A percentile compares a stretch with the other conserved stretches of the same genome.
phyloP scores from a whole-genome alignment of 2,113 vertebrate genomes.

The Coracopsis vasa region DNA sequence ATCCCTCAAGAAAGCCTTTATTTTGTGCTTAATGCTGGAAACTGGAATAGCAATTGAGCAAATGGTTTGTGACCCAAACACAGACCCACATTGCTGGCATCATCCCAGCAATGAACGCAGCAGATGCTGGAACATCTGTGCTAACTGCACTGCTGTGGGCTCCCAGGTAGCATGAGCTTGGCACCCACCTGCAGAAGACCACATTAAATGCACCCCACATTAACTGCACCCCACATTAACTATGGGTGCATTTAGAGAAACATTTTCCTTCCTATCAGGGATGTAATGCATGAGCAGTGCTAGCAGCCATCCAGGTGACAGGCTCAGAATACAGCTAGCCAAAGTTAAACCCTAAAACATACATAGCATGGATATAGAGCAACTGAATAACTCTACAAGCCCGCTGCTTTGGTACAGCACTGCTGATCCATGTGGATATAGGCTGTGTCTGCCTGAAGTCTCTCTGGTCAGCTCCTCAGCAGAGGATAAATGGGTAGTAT shows the following conservation, averaged over 20 bases:
- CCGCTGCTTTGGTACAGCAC: neutral
- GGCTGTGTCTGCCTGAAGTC: neutral
- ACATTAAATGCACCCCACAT: neutral
- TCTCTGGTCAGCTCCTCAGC: neutral
- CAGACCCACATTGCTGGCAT: neutral
- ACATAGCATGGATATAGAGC: neutral
- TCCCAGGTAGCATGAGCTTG: neutral
- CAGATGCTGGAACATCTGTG: neutral
- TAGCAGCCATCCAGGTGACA: neutral
- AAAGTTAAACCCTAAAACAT: neutral
- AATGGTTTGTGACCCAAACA: neutral
- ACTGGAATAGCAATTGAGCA: neutral
- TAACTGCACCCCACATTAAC: neutral
- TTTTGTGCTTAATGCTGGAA: neutral
- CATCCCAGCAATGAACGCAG: rapidly evolving
- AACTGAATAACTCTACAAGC: neutral
- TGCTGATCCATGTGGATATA: neutral
- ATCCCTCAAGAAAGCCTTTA: neutral
- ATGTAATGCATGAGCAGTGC: neutral
- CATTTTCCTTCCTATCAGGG: neutral
- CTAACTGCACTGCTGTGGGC: neutral
- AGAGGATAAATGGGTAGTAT: neutral
- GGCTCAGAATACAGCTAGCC: neutral
- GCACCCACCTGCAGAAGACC: neutral
- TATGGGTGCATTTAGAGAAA: neutral